Percentiles rank a stretch among this genome's conserved stretches.
These are phyloP conservation scores for Garra rufa DNA, from an alignment of 2,113 vertebrate species.

Conservation along the genomic window DNA sequence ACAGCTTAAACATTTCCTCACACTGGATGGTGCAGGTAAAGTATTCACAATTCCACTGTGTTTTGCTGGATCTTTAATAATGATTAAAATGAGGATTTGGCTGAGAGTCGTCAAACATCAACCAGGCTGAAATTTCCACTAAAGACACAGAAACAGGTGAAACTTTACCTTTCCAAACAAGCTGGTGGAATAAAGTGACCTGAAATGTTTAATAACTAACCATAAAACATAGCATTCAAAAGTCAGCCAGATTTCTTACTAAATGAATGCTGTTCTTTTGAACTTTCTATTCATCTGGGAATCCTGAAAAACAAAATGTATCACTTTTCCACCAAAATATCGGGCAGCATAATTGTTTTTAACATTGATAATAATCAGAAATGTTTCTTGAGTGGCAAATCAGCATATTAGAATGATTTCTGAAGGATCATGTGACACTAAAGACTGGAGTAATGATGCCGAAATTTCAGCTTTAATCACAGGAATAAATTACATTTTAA, in stretches of 20 bases:
- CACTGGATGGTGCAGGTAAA: not conserved
- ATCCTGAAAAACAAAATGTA: not conserved
- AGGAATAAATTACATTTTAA: not conserved
- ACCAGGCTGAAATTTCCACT: not conserved
- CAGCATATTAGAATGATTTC: not conserved
- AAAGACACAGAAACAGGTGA: not conserved
- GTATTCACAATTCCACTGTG: not conserved
- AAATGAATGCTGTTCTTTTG: too few relatives aligned
- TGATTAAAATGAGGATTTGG: not conserved
- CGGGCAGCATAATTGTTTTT: too few relatives aligned
- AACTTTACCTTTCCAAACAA: not conserved
- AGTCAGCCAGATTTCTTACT: too few relatives aligned
- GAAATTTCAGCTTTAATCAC: not conserved
- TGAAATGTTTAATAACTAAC: not conserved
- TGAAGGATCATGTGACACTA: not conserved
- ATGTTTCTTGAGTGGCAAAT: not conserved
- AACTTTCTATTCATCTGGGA: not conserved
- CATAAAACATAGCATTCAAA: not conserved
- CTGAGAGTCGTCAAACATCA: not conserved
- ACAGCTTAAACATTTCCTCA: constrained; percentile 1
- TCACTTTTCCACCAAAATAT: not conserved
- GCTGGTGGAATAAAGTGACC: not conserved
- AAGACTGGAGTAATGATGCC: not conserved
- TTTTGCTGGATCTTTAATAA: not conserved
- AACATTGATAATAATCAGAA: not conserved